A percentile compares a stretch with the other conserved stretches of the same genome.
Conservation (phyloP, 1,140 invertebrate genomes). For the Gryon sp. region DNA sequence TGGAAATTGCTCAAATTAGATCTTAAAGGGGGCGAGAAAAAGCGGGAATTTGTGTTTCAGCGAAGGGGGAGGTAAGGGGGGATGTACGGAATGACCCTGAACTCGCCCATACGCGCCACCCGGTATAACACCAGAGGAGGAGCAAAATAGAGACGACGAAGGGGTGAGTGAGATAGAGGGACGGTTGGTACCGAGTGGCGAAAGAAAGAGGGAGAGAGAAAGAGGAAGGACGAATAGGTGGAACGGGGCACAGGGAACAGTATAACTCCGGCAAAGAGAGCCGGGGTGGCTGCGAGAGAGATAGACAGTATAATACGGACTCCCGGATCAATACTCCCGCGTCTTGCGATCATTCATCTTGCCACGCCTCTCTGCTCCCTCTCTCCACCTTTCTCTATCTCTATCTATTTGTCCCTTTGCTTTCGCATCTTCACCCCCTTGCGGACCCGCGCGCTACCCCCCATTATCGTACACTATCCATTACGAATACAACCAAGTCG, state of each 20-base stretch:
- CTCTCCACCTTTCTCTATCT: constrained; percentile 58
- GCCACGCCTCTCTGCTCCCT: constrained; percentile 79
- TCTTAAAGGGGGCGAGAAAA: constrained; percentile 27
- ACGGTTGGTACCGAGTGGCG: constrained; percentile 1
- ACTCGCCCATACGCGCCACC: constrained; percentile 71
- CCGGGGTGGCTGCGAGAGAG: constrained; percentile 56
- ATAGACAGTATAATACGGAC: constrained; percentile 65
- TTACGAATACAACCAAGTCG: constrained; percentile 28
- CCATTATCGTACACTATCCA: constrained; percentile 41
- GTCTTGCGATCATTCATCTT: constrained; percentile 81
- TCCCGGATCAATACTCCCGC: constrained; percentile 79
- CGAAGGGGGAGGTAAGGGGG: constrained; percentile 65
- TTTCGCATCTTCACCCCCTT: constrained; percentile 59
- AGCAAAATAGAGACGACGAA: constrained; percentile 15
- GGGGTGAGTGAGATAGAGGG: constrained; percentile 3
- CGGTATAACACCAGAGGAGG: constrained; percentile 64
- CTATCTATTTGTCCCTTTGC: constrained; percentile 55
- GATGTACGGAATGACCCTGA: constrained; percentile 78
- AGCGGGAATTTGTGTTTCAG: constrained; percentile 35
- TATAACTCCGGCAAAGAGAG: constrained; percentile 57
- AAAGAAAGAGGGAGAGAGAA: constrained; percentile 46
- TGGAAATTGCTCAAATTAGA: constrained; percentile 31
- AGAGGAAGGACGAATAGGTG: constrained; percentile 36
- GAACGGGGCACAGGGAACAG: constrained; percentile 45
- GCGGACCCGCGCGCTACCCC: constrained; percentile 47